Conservation (phyloP, 2,888 invertebrate species). For the Ommatoiulus sabulosus region DNA sequence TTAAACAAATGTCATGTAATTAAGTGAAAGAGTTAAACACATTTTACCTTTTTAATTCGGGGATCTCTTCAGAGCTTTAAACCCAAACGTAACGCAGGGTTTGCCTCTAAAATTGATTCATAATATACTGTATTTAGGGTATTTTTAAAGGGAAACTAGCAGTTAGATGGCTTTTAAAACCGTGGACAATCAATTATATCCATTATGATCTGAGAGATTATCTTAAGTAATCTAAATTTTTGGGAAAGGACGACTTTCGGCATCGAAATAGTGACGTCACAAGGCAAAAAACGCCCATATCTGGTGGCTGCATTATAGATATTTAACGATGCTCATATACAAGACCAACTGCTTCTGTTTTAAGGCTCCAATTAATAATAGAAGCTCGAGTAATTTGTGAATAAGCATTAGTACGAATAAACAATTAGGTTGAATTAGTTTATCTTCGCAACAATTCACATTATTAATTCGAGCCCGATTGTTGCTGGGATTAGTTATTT, state of each 20-base stretch:
- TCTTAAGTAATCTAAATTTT: too few relatives aligned
- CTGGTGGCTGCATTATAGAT: too few relatives aligned
- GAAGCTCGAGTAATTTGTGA: too few relatives aligned
- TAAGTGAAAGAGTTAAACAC: slow-evolving; percentile 28
- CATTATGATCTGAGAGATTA: too few relatives aligned
- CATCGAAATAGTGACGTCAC: too few relatives aligned
- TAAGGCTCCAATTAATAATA: background rate
- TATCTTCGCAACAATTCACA: background rate
- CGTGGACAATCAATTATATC: too few relatives aligned
- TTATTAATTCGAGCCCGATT: background rate
- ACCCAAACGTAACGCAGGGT: background rate
- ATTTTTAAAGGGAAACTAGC: background rate
- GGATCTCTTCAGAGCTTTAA: slow-evolving; percentile 47
- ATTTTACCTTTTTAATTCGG: slow-evolving; percentile 48
- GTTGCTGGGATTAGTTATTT: slow-evolving; percentile 29
- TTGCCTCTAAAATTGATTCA: slow-evolving; percentile 26
- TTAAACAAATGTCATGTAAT: background rate
- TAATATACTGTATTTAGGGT: background rate
- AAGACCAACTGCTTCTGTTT: too few relatives aligned
- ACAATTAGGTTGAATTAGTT: background rate
- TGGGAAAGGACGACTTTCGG: too few relatives aligned
- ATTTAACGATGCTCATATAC: too few relatives aligned
- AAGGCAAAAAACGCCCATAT: too few relatives aligned
- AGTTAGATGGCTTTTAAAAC: background rate
- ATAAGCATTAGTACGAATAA: too few relatives aligned